These are phyloP conservation scores for Seriola aureovittata DNA, from an alignment of 2,113 vertebrate species.

Conservation along the genomic window DNA sequence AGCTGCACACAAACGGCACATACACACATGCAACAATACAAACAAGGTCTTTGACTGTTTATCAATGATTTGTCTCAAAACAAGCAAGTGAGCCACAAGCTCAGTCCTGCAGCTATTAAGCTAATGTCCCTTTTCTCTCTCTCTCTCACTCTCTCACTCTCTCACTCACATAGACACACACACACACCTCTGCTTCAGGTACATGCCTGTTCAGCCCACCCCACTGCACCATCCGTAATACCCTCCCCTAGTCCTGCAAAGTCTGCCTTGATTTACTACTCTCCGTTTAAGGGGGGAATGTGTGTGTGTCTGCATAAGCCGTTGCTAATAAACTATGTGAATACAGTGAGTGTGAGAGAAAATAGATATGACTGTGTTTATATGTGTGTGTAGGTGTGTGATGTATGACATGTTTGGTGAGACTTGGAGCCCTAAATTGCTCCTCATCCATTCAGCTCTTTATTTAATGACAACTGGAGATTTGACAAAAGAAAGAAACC, in stretches of 20 bases:
- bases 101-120: slow-evolving; percentile 13
- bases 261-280: slow-evolving; percentile 49
- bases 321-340: slow-evolving; percentile 1
- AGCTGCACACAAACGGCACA: not conserved
- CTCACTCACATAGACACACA: not conserved
- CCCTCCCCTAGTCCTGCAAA: slow-evolving; percentile 1
- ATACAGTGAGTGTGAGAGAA: not conserved
- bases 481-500: not conserved
- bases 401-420: slow-evolving; percentile 37
- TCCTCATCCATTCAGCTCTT: slow-evolving; percentile 18
- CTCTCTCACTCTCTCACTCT: not conserved
- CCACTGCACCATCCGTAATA: slow-evolving; percentile 7
- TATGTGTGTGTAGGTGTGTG: not conserved
- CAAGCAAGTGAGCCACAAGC: slow-evolving; percentile 3
- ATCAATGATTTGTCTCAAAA: slow-evolving; percentile 7
- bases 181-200: not conserved
- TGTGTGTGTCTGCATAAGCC: slow-evolving; percentile 18
- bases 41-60: slow-evolving; percentile 8
- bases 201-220: slow-evolving; percentile 4
- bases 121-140: not conserved
- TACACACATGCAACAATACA: not conserved
- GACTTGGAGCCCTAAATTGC: slow-evolving; percentile 12
- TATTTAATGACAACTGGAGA: slow-evolving; percentile 9
- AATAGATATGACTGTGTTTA: not conserved
- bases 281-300: not conserved